Base-by-base conservation (phyloP, 2,113 vertebrate species). In the Pyrgilauda ruficollis region DNA sequence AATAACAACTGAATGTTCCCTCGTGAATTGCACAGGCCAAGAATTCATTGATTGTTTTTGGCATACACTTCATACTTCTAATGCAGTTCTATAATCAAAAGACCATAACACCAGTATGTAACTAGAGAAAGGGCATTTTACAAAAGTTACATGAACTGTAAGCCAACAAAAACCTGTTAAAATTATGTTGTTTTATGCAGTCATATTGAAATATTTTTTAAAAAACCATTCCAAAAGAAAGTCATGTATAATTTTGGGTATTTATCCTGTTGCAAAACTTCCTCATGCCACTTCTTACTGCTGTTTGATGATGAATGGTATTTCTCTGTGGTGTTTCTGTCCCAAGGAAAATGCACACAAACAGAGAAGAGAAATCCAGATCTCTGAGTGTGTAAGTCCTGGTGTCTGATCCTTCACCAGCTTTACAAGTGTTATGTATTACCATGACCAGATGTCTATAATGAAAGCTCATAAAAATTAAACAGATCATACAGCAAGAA, bases 121-220 rank as follows among this genome's bases (percentile, higher is more conserved):
- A 96, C 70, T 94, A 44, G 74, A 91, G 56, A 93, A 81, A 78
- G 69, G 61, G n/a, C 43, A 81, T 69, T 89, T 67, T 56, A 82
- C 78, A 72, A 62, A 87, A 56, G 63, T 68, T 77, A 93, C 13
- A 72, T 4, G 8, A 93, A 52, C 26, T 63, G 31, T 56, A 88
- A 72, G 96, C 93, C 97, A 97, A 95, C 21, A 93, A 37, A 97
- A 95, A 73, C 44, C 87, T 70, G 58, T 84, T 83, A 76, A 92
- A 93, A 92, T 89, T 33, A 72, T 15, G n/a, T 59, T 86, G 55
- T 5, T 94, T 88, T 93, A 90, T 50, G 52, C 27, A 85, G 55
- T 7, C 82, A 90, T 44, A 83, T 37, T 92, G 91, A 93, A 96
- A 91, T 77, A 49, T 67, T 90, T 89, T 35, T 6, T 14, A 0